Conservation (phyloP, 2,113 vertebrate species). For the Mustela lutreola region DNA sequence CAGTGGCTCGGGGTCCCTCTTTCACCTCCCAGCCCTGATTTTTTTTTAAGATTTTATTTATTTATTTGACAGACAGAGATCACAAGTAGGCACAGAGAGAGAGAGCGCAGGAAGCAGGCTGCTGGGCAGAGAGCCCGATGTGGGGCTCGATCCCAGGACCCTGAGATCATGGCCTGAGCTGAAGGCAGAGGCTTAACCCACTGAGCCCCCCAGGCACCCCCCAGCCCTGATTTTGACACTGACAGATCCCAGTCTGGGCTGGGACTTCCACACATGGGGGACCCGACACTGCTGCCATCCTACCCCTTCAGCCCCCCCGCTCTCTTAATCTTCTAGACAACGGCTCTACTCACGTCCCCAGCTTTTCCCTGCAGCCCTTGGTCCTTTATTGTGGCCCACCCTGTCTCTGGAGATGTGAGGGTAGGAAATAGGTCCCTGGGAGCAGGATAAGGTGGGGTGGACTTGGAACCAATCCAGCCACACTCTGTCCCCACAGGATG, state of each 20-base stretch:
- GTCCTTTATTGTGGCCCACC: neutral
- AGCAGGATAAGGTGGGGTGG: neutral
- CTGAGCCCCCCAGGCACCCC: no score
- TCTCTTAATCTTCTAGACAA: neutral
- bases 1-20: neutral
- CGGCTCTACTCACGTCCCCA: neutral
- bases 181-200: no score
- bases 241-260: neutral
- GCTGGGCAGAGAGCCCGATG: no score
- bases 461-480: neutral
- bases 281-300: no score
- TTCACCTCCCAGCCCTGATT: neutral
- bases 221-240: neutral
- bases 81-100: no score
- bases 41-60: neutral
- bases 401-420: neutral
- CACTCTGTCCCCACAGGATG: slow-evolving; percentile 90
- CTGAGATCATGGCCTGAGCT: no score
- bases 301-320: neutral
- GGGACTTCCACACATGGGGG: neutral
- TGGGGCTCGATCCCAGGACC: no score
- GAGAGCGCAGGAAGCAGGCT: no score
- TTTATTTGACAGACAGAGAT: no score
- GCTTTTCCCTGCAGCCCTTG: neutral
- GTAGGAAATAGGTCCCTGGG: neutral